Evolutionary conservation across 1,140 invertebrate genomes (phyloP), one percentile per base, ranked within the genome.

Genomic region (Caenorhabditis brenneri): DNA sequence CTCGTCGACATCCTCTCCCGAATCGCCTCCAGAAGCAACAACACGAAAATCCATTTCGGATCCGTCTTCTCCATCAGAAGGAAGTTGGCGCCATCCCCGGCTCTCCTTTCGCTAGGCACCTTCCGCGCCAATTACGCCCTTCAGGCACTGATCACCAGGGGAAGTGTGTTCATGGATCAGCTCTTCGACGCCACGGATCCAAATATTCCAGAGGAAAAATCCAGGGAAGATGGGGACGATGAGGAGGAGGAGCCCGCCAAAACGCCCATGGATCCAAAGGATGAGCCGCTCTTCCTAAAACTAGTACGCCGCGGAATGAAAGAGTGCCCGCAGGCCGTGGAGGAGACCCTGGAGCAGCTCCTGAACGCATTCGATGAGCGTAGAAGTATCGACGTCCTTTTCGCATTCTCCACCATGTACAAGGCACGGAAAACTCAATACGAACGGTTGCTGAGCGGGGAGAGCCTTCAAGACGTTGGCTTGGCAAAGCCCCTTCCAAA

Each of bases 321-420:
- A 65, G 84, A 86, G 48, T 85, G 85, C 58, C 36, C 22, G 12
- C 31, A 55, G n/a, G 86, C 86, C 1, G 27, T 19, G 15, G 86
- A 87, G 55, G 85, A 84, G 24, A 49, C 86, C 10, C 74, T 87
- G 9, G 86, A 87, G 39, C 55, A 80, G 16, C 58, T 87, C 10
- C 65, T 87, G 19, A 53, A 60, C 42, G 85, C 85, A n/a, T 69
- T 87, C 16, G 86, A 87, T 36, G 86, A 87, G 31, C 36, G 85
- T 33, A 69, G 84, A 36, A 29, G 85, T 12, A n/a, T 87, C 1
- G 65, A 83, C 24, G 39, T 87, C 3, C 3, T 79, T 24, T 60
- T 33, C 29, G 85, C 82, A 4, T 86, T 86, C 80, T 10, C 79
- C n/a, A 27, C 84, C 16, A 58, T 86, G 29, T 86, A 79, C 81